Percentiles rank a stretch among this genome's conserved stretches.
Conservation (phyloP, 2,113 vertebrate genomes). For the Lagopus leucura region DNA sequence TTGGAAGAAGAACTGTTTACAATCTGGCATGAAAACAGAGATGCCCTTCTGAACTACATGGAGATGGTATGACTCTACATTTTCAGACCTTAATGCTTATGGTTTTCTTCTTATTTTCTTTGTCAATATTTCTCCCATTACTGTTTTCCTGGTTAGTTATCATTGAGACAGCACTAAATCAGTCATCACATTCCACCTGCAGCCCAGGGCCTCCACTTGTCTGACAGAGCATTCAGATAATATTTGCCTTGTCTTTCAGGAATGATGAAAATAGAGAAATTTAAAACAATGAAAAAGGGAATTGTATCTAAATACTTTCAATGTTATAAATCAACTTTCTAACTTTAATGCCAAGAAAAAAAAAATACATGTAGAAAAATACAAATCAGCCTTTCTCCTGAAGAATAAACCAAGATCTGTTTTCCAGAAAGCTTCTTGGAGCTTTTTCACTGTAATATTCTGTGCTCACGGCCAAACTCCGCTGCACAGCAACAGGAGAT, state of each 20-base stretch:
- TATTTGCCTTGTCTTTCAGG: neutral
- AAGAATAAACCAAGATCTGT: neutral
- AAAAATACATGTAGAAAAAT: neutral
- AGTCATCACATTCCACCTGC: neutral
- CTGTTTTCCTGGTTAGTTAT: neutral
- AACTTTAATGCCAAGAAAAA: neutral
- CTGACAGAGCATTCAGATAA: neutral
- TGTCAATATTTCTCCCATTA: neutral
- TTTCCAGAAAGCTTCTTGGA: neutral
- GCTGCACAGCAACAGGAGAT: neutral
- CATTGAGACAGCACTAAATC: neutral
- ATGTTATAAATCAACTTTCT: neutral
- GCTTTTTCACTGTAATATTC: neutral
- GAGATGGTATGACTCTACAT: slow-evolving; percentile 84
- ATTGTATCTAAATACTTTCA: neutral
- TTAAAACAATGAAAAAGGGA: neutral
- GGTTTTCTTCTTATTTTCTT: neutral
- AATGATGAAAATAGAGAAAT: neutral
- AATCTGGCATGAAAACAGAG: slow-evolving; percentile 94
- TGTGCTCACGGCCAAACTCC: neutral
- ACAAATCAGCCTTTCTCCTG: neutral
- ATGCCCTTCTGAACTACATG: slow-evolving; percentile 88
- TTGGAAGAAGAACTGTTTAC: slow-evolving; percentile 89
- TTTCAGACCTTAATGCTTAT: neutral
- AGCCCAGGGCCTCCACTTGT: neutral